Evolutionary conservation across 2,888 invertebrate genomes (phyloP).

Genomic region (Leptodirus hochenwartii): DNA sequence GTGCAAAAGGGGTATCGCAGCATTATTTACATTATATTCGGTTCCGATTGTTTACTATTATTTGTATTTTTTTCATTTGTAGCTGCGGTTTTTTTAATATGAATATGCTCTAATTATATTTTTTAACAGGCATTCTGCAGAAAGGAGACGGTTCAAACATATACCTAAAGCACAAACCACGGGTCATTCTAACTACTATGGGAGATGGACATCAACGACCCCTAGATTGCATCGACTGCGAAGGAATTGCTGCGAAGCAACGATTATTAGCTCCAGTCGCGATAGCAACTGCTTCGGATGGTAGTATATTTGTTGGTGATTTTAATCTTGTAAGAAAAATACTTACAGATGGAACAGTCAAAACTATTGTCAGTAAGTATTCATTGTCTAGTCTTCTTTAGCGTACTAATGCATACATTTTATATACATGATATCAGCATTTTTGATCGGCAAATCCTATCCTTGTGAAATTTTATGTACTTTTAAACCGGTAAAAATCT

Average conservation of each 20-base stretch:
- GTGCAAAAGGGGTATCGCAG: too few relatives aligned
- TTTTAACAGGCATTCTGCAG: conserved; percentile 65
- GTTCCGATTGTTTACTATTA: too few relatives aligned
- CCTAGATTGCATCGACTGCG: conserved; percentile 73
- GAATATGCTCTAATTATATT: conserved; percentile 3
- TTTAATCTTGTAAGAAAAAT: conserved; percentile 85
- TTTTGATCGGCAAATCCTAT: too few relatives aligned
- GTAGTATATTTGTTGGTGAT: conserved; percentile 87
- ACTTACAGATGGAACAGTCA: conserved; percentile 65
- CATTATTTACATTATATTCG: too few relatives aligned
- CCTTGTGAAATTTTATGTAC: too few relatives aligned
- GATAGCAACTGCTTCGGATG: conserved; percentile 79
- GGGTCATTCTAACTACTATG: conserved; percentile 79
- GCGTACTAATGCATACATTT: too few relatives aligned
- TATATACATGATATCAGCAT: too few relatives aligned
- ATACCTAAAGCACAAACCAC: conserved; percentile 81
- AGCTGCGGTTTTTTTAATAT: too few relatives aligned
- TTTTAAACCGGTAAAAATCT: too few relatives aligned
- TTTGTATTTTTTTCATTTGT: conserved; percentile 2
- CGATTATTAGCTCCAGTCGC: conserved; percentile 84
- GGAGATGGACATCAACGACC: conserved; percentile 83
- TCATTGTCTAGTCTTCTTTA: too few relatives aligned
- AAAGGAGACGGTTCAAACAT: conserved; percentile 95
- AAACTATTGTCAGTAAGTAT: conserved; percentile 63
- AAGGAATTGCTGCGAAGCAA: conserved; percentile 61